phyloP scores from a whole-genome alignment of 2,888 invertebrate genomes.

The Chrysolina oricalcia region DNA sequence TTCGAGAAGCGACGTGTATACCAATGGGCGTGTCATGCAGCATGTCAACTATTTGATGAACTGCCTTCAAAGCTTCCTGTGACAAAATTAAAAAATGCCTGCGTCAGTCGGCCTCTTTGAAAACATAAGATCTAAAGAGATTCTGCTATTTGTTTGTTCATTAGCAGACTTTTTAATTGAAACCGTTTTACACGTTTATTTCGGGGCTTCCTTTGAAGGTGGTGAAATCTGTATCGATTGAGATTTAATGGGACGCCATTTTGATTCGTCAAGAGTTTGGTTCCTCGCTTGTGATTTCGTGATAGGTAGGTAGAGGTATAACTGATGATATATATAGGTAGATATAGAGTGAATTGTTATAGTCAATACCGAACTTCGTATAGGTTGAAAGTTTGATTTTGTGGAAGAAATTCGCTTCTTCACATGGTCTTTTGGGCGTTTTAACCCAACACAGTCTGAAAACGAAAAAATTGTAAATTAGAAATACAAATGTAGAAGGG shows the following conservation, averaged over 20 bases:
- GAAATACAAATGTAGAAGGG: too few relatives aligned
- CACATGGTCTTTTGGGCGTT: too few relatives aligned
- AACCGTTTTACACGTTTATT: slow-evolving; percentile 42
- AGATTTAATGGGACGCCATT: background rate
- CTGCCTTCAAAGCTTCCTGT: slow-evolving; percentile 57
- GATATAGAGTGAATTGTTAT: too few relatives aligned
- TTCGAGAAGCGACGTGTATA: slow-evolving; percentile 33
- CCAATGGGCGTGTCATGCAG: slow-evolving; percentile 50
- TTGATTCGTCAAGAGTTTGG: background rate
- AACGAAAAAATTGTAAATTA: too few relatives aligned
- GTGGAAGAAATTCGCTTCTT: too few relatives aligned
- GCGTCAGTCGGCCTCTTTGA: slow-evolving; percentile 50
- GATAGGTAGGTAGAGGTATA: too few relatives aligned
- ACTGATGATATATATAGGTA: too few relatives aligned
- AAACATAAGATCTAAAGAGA: slow-evolving; percentile 44
- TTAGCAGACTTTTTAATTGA: slow-evolving; percentile 49
- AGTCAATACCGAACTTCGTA: too few relatives aligned
- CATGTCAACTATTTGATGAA: slow-evolving; percentile 52
- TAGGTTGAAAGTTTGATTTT: too few relatives aligned
- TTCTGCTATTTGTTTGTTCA: slow-evolving; percentile 51
- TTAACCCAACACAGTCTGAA: too few relatives aligned
- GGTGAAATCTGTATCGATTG: slow-evolving; percentile 29
- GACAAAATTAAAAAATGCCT: slow-evolving; percentile 62
- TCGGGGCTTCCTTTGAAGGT: slow-evolving; percentile 35
- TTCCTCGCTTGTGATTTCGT: background rate